Evolutionary conservation across 2,797 vertebrate genomes (phyloP), one percentile per base, ranked within the genome.

Genomic region (Phylloscopus collybita): DNA sequence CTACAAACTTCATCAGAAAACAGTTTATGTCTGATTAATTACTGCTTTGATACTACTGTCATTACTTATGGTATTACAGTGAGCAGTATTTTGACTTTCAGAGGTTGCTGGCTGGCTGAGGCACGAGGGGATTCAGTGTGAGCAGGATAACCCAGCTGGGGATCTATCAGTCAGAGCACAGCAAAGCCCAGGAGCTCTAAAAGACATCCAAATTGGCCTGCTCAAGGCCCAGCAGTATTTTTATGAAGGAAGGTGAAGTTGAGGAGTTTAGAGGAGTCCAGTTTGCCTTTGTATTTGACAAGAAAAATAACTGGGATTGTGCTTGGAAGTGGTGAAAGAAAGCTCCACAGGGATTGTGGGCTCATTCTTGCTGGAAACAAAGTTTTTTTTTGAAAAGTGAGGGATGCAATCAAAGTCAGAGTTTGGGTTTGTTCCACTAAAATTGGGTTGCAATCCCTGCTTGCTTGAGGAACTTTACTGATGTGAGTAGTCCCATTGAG

Each of bases 401-500:
- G 54, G 72, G 81, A 75, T 91, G 69, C 79, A 96, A 86, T 95
- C 93, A 94, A 94, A 93, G 81, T 92, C 92, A 94, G 61, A 60
- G 65, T 15, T 86, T 96, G 95, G 91, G 92, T 75, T 92, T 81
- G 62, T 95, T 96, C 89, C 79, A 92, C 80, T 88, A 44, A 96
- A 96, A 93, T 67, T 88, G 95, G 80, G 85, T 93, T 97, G 89
- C 80, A 90, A 26, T 80, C 75, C 82, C 57, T 84, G 85, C 85
- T 96, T 0, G 12, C 87, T 96, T 92, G 90, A 95, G 76, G 80
- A 95, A 88, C 86, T 90, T 91, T 94, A 86, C 86, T 94, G 92
- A 92, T 91, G 75, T 83, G 79, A 95, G 95, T 81, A 90, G 82
- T 94, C 93, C 92, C 95, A 73, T 22, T 59, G 96, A 96, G 91